Percentiles rank a stretch among this genome's conserved stretches.
phyloP scores from a whole-genome alignment of 2,888 invertebrate species.

The Cantharis flavilabris region DNA sequence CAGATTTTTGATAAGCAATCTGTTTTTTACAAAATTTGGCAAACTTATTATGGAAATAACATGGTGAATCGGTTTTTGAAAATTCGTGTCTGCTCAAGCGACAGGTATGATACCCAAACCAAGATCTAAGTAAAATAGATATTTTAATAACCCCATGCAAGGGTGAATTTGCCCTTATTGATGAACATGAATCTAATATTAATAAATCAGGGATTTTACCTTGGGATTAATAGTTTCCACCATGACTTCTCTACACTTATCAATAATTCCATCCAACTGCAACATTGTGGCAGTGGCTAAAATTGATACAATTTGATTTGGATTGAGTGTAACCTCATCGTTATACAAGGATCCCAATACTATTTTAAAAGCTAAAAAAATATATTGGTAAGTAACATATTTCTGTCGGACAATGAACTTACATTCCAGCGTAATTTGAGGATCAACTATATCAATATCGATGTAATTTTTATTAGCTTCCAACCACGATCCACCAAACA shows the following conservation, averaged over 20 bases:
- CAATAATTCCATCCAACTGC: conserved; percentile 72
- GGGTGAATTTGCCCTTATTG: too few species aligned
- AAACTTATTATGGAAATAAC: too few species aligned
- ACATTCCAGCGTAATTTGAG: conserved; percentile 71
- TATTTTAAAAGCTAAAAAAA: conserved; percentile 65
- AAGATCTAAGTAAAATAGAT: too few species aligned
- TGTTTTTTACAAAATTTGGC: too few species aligned
- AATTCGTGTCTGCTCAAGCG: too few species aligned
- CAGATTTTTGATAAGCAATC: too few species aligned
- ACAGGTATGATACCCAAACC: too few species aligned
- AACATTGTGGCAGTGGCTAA: conserved; percentile 76
- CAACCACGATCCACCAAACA: conserved; percentile 81
- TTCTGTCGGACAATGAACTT: conserved; percentile 40
- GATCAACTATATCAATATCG: conserved; percentile 71
- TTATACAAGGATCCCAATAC: conserved; percentile 78
- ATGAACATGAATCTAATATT: too few species aligned
- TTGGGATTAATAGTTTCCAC: conserved; percentile 72
- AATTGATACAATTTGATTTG: conserved; percentile 68
- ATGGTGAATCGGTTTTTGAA: too few species aligned
- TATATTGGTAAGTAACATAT: background rate
- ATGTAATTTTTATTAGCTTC: conserved; percentile 70
- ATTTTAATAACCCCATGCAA: too few species aligned
- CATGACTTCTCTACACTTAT: conserved; percentile 76
- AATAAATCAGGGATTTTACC: conserved; percentile 40
- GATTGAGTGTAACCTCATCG: conserved; percentile 73